A percentile compares a stretch with the other conserved stretches of the same genome.
phyloP scores from a whole-genome alignment of 2,888 invertebrate genomes.

The Leptopterna dolabrata region DNA sequence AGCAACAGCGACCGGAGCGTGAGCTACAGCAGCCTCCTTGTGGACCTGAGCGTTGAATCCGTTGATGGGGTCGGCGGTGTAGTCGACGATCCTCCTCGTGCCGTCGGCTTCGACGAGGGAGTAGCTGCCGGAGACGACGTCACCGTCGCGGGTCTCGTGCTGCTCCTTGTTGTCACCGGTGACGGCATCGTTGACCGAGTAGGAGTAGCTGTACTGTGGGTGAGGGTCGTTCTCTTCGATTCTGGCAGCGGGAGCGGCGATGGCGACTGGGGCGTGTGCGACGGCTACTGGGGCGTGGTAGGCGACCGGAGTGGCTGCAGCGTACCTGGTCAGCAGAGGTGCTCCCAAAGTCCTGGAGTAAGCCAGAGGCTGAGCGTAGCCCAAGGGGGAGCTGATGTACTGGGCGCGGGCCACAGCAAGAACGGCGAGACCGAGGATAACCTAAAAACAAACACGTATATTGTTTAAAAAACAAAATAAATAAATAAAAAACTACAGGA shows the following conservation, averaged over 20 bases:
- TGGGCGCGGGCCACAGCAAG: constrained; percentile 52
- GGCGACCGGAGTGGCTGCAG: constrained; percentile 42
- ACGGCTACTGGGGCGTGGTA: constrained; percentile 37
- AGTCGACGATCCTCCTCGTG: constrained; percentile 47
- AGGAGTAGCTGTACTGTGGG: constrained; percentile 63
- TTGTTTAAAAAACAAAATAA: background rate
- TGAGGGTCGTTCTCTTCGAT: constrained; percentile 63
- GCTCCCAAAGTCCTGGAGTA: constrained; percentile 41
- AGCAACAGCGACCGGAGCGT: constrained; percentile 57
- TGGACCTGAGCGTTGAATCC: constrained; percentile 61
- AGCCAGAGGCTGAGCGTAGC: background rate
- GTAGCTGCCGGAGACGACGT: constrained; percentile 54
- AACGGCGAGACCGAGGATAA: constrained; percentile 12
- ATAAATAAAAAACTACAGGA: no score
- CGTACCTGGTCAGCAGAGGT: constrained; percentile 18
- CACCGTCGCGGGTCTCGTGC: constrained; percentile 65
- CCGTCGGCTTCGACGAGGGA: constrained; percentile 50
- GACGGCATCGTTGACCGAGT: constrained; percentile 62
- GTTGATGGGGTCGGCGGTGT: constrained; percentile 52
- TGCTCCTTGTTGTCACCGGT: constrained; percentile 64
- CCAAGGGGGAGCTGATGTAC: constrained; percentile 4
- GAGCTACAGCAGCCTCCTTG: constrained; percentile 61
- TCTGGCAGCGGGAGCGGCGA: constrained; percentile 25
- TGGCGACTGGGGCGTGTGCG: constrained; percentile 39
- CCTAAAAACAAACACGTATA: background rate